phyloP scores from a whole-genome alignment of 2,888 invertebrate genomes.

The Trichogramma evanescens region DNA sequence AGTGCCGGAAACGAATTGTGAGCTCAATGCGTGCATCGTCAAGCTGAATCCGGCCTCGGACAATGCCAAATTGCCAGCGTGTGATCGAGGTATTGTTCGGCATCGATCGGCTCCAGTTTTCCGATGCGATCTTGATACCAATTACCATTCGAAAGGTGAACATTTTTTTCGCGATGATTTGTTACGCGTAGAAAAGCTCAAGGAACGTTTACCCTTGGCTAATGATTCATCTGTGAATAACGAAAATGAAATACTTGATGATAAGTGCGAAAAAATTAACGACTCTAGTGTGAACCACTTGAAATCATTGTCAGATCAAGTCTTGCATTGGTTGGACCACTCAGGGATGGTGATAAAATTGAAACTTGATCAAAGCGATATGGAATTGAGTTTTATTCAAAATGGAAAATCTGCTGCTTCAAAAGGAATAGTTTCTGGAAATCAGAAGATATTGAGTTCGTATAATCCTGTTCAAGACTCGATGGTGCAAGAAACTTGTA shows the following conservation, averaged over 20 bases:
- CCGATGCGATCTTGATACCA: constrained; percentile 1
- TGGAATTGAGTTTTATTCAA: no score
- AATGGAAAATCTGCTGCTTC: no score
- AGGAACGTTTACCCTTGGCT: no score
- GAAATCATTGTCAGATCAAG: constrained; percentile 33
- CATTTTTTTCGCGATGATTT: no score
- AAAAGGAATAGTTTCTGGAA: no score
- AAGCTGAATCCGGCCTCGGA: constrained; percentile 32
- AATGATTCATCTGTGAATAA: neutral
- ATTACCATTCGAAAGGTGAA: neutral
- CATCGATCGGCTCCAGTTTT: constrained; percentile 34
- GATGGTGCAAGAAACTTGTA: neutral
- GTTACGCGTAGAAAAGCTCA: no score
- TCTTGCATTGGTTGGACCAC: constrained; percentile 72
- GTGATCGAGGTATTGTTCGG: constrained; percentile 24
- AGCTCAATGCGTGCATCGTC: constrained; percentile 32
- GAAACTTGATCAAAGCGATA: constrained; percentile 13
- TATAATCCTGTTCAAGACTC: no score
- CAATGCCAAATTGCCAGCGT: constrained; percentile 8
- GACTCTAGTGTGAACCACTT: neutral
- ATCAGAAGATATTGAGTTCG: no score
- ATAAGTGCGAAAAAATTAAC: neutral
- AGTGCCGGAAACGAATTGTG: constrained; percentile 25
- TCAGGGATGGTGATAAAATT: constrained; percentile 54
- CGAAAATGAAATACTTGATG: neutral